phyloP scores from a whole-genome alignment of 1,140 invertebrate species.

The Hesperophylax magnus region DNA sequence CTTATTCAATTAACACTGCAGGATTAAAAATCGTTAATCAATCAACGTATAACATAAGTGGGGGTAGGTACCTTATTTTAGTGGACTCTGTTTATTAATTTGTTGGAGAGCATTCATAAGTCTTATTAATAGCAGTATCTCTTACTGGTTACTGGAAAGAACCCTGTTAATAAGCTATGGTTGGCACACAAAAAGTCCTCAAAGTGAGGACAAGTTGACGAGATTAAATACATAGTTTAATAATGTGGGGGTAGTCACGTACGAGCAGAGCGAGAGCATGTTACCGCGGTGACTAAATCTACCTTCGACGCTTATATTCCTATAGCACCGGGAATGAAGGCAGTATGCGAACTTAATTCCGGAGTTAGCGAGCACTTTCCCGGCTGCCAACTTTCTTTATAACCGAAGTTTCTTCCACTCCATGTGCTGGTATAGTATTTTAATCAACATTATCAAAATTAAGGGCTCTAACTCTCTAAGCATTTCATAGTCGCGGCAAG shows the following conservation, averaged over 20 bases:
- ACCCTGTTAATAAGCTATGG: not conserved
- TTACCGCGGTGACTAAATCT: constrained; percentile 8
- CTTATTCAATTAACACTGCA: too few species aligned
- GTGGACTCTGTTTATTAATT: not conserved
- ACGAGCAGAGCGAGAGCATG: too few species aligned
- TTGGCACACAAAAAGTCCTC: too few species aligned
- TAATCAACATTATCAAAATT: constrained; percentile 39
- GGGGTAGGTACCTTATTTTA: not conserved
- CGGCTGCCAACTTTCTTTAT: constrained; percentile 32
- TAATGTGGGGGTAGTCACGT: constrained; percentile 2
- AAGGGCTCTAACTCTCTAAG: constrained; percentile 11
- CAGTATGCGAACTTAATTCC: constrained; percentile 23
- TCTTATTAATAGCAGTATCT: not conserved
- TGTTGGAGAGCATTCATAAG: not conserved
- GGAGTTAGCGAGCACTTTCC: constrained; percentile 20
- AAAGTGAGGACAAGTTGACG: not conserved
- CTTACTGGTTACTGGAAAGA: not conserved
- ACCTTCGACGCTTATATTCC: not conserved
- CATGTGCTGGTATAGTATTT: constrained; percentile 25
- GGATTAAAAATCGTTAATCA: too few species aligned
- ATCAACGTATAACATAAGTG: not conserved
- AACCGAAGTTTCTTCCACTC: constrained; percentile 18
- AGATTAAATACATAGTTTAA: not conserved
- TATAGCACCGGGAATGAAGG: constrained; percentile 12
- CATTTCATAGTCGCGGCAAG: constrained; percentile 28